These are phyloP conservation scores for Benthochromis sp. DNA, from an alignment of 2,113 vertebrate species.

Conservation along the genomic window DNA sequence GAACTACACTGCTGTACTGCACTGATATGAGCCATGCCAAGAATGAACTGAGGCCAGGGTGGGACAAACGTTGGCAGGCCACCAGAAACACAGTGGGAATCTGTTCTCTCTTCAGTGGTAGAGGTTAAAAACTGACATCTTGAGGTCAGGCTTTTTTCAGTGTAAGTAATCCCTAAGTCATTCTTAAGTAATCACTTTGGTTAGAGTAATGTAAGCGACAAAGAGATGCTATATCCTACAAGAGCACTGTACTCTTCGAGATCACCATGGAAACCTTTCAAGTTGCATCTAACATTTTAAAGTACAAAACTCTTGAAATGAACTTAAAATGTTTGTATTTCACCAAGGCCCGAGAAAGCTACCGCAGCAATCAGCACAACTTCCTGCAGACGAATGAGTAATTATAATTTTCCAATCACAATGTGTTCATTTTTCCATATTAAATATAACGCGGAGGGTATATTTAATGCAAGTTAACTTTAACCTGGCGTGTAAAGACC, in stretches of 20 bases:
- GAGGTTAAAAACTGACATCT: not conserved
- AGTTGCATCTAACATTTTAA: not conserved
- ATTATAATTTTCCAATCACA: not conserved
- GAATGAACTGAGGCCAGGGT: not conserved
- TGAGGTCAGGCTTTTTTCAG: not conserved
- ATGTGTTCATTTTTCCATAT: not conserved
- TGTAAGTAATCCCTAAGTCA: not conserved
- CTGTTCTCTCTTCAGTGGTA: not conserved
- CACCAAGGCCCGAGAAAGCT: not conserved
- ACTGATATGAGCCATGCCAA: not conserved
- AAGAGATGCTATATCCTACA: not conserved
- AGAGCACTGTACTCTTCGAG: not conserved
- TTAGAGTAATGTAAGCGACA: not conserved
- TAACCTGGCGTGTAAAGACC: not conserved
- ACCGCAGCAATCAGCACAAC: not conserved
- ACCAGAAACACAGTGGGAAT: not conserved
- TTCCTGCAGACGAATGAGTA: not conserved
- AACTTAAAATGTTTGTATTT: not conserved
- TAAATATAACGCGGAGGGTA: not conserved
- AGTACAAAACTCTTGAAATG: not conserved
- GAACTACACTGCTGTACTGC: not conserved
- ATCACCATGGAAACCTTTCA: not conserved
- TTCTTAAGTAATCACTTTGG: not conserved
- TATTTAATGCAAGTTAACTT: not conserved
- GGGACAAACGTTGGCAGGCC: not conserved